Evolutionary conservation across 1,140 invertebrate genomes (phyloP).

Genomic region (Drosophila orosa): DNA sequence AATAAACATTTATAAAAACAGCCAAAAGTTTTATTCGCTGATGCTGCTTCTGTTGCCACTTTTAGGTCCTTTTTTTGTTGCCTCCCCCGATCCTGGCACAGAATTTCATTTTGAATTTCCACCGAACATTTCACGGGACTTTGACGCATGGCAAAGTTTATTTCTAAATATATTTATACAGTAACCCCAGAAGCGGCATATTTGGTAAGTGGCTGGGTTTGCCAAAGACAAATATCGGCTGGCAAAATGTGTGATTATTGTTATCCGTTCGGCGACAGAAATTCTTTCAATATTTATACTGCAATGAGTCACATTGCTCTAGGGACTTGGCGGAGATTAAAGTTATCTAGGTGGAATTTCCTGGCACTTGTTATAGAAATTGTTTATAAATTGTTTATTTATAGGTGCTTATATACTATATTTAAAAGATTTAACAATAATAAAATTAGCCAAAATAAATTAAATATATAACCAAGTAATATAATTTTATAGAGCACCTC

Average conservation of each 20-base stretch:
- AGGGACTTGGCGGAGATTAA: background rate
- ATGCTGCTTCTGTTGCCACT: constrained; percentile 59
- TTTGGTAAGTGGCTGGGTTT: constrained; percentile 26
- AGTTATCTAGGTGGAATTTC: background rate
- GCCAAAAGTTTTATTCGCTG: constrained; percentile 76
- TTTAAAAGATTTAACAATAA: too few species aligned
- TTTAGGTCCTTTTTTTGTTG: constrained; percentile 33
- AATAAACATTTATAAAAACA: constrained; percentile 80
- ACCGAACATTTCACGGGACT: constrained; percentile 58
- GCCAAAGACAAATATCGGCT: constrained; percentile 5
- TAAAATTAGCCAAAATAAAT: too few species aligned
- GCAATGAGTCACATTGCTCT: background rate
- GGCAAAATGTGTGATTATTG: constrained; percentile 7
- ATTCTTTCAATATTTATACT: background rate
- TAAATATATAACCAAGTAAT: too few species aligned
- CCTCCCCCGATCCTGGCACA: constrained; percentile 29
- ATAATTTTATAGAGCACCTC: background rate
- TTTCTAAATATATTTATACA: constrained; percentile 45
- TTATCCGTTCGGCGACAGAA: constrained; percentile 4
- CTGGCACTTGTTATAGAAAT: background rate
- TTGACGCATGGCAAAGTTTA: constrained; percentile 70
- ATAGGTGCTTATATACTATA: too few species aligned
- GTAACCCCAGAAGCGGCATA: constrained; percentile 8
- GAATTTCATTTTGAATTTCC: constrained; percentile 76
- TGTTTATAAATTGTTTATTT: background rate